phyloP scores from a whole-genome alignment of 2,888 invertebrate species.

The Gonocerus acuteangulatus region DNA sequence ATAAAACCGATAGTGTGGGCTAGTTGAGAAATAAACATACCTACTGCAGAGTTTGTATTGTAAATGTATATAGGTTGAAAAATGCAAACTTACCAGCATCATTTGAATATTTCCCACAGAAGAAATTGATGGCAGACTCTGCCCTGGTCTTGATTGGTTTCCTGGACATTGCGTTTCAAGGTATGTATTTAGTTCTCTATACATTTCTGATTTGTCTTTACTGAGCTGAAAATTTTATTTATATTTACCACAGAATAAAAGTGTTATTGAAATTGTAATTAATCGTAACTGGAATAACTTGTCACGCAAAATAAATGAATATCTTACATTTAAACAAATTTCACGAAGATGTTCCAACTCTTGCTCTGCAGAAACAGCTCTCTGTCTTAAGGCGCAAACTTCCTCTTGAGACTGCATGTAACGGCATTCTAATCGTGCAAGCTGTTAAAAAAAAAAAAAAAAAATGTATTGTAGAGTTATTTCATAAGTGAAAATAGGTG shows the following conservation, averaged over 20 bases:
- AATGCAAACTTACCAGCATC: constrained; percentile 10
- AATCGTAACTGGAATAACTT: no score
- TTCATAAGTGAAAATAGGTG: no score
- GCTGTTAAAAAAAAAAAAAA: constrained; percentile 7
- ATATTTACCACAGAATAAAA: no score
- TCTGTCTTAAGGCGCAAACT: constrained; percentile 38
- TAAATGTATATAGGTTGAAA: no score
- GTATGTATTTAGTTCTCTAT: constrained; percentile 21
- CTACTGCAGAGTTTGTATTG: no score
- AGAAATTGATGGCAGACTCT: not conserved
- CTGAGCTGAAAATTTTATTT: not conserved
- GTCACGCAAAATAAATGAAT: no score
- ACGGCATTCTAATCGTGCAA: constrained; percentile 37
- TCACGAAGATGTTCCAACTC: constrained; percentile 41
- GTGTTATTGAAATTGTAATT: not conserved
- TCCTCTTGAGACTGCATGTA: constrained; percentile 40
- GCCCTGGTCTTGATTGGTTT: not conserved
- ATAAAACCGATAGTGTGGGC: no score
- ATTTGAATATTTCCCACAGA: constrained; percentile 9
- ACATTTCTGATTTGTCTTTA: constrained; percentile 16
- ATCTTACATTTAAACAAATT: constrained; percentile 39
- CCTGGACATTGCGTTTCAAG: constrained; percentile 3
- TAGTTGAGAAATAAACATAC: no score
- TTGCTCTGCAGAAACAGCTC: constrained; percentile 39
- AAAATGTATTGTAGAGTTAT: no score